These are phyloP conservation scores for Boloria euphrosyne DNA, from an alignment of 2,888 invertebrate species.

Conservation along the genomic window DNA sequence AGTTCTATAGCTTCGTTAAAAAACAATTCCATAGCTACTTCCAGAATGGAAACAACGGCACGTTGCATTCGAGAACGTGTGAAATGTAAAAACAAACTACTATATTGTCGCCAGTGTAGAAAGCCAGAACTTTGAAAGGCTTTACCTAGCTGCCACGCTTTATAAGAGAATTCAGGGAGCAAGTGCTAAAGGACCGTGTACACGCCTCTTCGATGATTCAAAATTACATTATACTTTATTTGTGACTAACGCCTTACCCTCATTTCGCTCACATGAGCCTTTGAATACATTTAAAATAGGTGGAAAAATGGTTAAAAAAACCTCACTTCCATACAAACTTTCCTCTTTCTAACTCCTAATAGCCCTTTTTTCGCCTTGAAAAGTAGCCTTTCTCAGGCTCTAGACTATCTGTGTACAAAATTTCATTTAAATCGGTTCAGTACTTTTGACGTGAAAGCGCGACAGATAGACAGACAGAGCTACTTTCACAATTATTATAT, in stretches of 20 bases:
- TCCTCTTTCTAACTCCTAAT: too few species aligned
- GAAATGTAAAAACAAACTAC: conserved; percentile 71
- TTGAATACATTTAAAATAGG: too few species aligned
- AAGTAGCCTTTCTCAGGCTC: too few species aligned
- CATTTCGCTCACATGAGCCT: too few species aligned
- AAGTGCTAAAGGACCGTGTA: background rate
- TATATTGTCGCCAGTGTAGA: conserved; percentile 48
- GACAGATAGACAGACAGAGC: too few species aligned
- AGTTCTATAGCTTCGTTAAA: conserved; percentile 41
- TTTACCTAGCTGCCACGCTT: conserved; percentile 44
- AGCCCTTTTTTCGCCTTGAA: too few species aligned
- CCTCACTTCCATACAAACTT: too few species aligned
- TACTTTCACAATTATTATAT: too few species aligned
- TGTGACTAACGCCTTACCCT: background rate
- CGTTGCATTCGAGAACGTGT: conserved; percentile 60
- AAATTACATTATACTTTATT: background rate
- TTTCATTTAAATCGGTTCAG: too few species aligned
- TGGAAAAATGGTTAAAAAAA: too few species aligned
- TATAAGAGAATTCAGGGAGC: conserved; percentile 27
- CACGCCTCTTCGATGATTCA: conserved; percentile 1
- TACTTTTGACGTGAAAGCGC: too few species aligned
- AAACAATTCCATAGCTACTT: conserved; percentile 64
- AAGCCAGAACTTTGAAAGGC: conserved; percentile 60
- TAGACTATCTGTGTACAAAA: too few species aligned
- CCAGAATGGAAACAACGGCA: conserved; percentile 58